phyloP scores from a whole-genome alignment of 1,140 invertebrate species.

The Aphelenchoides besseyi region DNA sequence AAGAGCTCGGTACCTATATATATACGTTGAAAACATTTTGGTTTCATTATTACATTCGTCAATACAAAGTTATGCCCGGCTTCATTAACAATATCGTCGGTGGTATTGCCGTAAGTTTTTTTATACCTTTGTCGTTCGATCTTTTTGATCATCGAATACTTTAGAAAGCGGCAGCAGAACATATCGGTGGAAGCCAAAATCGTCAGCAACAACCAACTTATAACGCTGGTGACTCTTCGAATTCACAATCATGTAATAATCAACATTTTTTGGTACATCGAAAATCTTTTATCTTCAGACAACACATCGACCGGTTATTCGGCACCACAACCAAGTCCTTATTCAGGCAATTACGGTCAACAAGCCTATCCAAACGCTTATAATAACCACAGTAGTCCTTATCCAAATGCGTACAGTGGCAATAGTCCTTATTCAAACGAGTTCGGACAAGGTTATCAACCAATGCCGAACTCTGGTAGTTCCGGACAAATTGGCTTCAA shows the following conservation, averaged over 20 bases:
- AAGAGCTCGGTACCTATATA: too few relatives aligned
- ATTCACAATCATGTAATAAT: not conserved
- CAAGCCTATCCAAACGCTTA: not conserved
- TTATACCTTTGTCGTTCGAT: not conserved
- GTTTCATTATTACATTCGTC: too few relatives aligned
- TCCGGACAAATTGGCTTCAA: not conserved
- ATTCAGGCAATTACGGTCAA: not conserved
- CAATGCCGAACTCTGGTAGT: not conserved
- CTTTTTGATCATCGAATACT: not conserved
- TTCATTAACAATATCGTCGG: not conserved
- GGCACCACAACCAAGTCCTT: too few relatives aligned
- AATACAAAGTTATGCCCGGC: too few relatives aligned
- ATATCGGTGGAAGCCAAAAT: not conserved
- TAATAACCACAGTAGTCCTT: not conserved
- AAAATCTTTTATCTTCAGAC: too few relatives aligned
- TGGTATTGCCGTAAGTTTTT: slow-evolving; percentile 2
- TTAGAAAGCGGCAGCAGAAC: not conserved
- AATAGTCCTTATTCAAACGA: not conserved
- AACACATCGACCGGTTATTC: too few relatives aligned
- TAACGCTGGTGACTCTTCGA: not conserved
- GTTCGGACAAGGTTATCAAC: not conserved
- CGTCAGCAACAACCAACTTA: not conserved
- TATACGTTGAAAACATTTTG: too few relatives aligned
- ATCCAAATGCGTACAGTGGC: not conserved
- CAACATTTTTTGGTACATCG: too few relatives aligned